Conservation (phyloP, 2,113 vertebrate genomes). For the Ameiurus melas region DNA sequence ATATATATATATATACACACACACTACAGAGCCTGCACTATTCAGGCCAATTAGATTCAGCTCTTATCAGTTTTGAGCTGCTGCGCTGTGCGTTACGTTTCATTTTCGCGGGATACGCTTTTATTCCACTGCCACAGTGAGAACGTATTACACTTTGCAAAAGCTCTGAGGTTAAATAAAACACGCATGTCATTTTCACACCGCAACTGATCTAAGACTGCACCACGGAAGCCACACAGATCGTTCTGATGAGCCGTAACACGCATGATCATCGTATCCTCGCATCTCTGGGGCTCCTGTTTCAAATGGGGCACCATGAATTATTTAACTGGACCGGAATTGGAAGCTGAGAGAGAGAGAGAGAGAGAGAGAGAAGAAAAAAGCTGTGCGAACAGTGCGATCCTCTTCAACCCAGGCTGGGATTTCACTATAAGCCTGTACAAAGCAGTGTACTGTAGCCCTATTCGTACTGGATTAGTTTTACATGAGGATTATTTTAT, state of each 20-base stretch:
- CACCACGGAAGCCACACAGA: background rate
- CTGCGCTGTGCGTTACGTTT: background rate
- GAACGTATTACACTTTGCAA: background rate
- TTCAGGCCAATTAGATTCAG: slow-evolving; percentile 42
- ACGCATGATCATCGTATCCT: background rate
- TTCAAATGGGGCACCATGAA: slow-evolving; percentile 30
- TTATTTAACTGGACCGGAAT: slow-evolving; percentile 42
- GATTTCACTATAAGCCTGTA: slow-evolving; percentile 32
- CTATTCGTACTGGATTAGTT: slow-evolving; percentile 12
- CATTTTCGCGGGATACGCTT: background rate
- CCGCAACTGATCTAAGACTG: background rate
- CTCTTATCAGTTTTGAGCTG: slow-evolving; percentile 10
- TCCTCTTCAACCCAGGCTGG: background rate
- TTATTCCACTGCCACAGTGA: background rate
- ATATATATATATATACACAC: background rate
- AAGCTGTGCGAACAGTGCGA: background rate
- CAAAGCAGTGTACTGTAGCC: slow-evolving; percentile 30
- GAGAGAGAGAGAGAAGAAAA: background rate
- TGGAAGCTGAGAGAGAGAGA: slow-evolving; percentile 4
- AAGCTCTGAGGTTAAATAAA: background rate
- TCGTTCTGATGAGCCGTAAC: slow-evolving; percentile 19
- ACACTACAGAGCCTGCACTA: slow-evolving; percentile 21
- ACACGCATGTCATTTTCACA: background rate
- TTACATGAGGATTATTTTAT: background rate
- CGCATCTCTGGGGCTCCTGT: background rate